Base-by-base conservation (phyloP, 2,888 invertebrate species). In the Graphium colonna region DNA sequence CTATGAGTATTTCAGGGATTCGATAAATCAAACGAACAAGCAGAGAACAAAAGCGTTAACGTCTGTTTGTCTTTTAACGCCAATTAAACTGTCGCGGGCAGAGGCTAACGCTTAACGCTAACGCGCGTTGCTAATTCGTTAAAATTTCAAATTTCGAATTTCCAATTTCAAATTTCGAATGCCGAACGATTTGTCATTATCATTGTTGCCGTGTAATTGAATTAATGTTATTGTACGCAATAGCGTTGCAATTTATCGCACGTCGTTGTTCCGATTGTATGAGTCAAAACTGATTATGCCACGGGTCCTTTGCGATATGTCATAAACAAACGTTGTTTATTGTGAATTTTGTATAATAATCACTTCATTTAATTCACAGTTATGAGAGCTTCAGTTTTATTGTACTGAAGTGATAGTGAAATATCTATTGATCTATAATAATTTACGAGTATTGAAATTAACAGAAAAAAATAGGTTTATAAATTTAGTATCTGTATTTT, bases 41-140 rank as follows among this genome's bases (percentile, higher is more conserved):
- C 28, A 54, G n/a, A n/a, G n/a, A 21, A 3, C 45, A 54, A 45
- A 50, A 50, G 50, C 49, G 53, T 48, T 45, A 21, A 21, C 54
- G 41, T 50, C 49, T 50, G 45, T 54, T 54, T 54, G 54, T 54
- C 54, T 54, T 54, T 50, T 54, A 45, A 50, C 54, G 45, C 45
- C 54, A 54, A 50, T 54, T 54, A 54, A 54, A 54, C 54, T 54
- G 54, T 54, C 54, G 50, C 44, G 40, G 54, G 36, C 54, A 54
- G 50, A 26, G 31, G 45, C 50, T 50, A 44, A 44, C 44, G 38
- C 51, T 46, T 31, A 12, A 47, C 51, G 55, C 46, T 46, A 36
- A 39, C 46, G 38, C 48, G 18, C 17, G 51, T 47, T 28, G 46
- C 47, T 55, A 55, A 55, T 55, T 55, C 48, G 55, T 46, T 12